Conservation (phyloP, 37 sponge, comb jelly and placozoan genomes). For the Ianthella basta region DNA sequence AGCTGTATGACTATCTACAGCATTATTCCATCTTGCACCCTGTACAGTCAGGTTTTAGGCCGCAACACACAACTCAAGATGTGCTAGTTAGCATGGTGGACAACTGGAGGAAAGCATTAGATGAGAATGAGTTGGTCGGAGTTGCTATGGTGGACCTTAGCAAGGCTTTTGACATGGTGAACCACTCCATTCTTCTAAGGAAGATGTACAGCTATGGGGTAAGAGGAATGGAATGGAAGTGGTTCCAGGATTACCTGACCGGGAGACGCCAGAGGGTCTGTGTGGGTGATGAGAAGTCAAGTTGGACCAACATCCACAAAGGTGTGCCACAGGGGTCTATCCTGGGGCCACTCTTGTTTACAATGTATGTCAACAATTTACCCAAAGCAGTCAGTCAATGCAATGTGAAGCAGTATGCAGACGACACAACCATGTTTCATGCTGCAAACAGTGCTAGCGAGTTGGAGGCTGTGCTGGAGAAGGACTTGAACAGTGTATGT, state of each 20-base stretch:
- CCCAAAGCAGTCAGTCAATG: neutral
- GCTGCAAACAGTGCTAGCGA: neutral
- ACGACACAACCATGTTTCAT: slow-evolving; percentile 26
- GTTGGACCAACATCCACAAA: slow-evolving; percentile 18
- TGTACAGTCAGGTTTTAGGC: slow-evolving; percentile 44
- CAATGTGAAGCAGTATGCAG: slow-evolving; percentile 31
- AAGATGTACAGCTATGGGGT: slow-evolving; percentile 46
- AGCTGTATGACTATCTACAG: slow-evolving; percentile 25
- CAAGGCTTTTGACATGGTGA: slow-evolving; percentile 45
- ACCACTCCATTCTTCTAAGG: slow-evolving; percentile 30
- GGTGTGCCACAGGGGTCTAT: slow-evolving; percentile 53
- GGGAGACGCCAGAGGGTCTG: slow-evolving; percentile 32
- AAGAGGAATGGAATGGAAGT: neutral
- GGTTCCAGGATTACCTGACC: slow-evolving; percentile 36
- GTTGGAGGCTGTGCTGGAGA: neutral
- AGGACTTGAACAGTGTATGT: neutral
- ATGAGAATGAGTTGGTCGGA: slow-evolving; percentile 30
- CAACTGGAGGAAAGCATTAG: slow-evolving; percentile 41
- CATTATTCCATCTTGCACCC: slow-evolving; percentile 19
- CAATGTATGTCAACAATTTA: slow-evolving; percentile 44
- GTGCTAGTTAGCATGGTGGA: slow-evolving; percentile 31
- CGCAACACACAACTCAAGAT: slow-evolving; percentile 44
- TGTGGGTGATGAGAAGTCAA: neutral
- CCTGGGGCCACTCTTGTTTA: slow-evolving; percentile 49
- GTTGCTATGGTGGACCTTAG: slow-evolving; percentile 31